Evolutionary conservation across 92 coral and sea anemone species (phyloP), one percentile per base, ranked within the genome.

Genomic region (Palythoa grandis): DNA sequence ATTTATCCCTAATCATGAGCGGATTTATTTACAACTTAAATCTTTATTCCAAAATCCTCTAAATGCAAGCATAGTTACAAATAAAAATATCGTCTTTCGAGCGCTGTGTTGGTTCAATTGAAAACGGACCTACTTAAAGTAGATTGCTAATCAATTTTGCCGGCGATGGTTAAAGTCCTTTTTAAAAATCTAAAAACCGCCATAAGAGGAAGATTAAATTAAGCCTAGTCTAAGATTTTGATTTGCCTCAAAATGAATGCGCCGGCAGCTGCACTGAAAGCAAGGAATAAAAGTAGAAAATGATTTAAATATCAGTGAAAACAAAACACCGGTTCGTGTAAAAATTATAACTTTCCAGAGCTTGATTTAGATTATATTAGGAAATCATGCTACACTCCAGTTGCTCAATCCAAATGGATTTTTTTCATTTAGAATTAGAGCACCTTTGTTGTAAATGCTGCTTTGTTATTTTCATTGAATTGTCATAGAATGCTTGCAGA

Each of bases 401-500:
- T 9, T 37, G 2, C 65, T 23, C 3, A 56, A n/a, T 19, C 43
- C 22, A 50, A 52, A 19, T 13, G 85, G 17, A 65, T 7, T 15
- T 53, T 47, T 29, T 39, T 80, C 74, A 80, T 66, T 80, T 80
- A 53, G 48, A 80, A 23, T 80, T 80, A 53, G 48, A 80, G 48
- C 43, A 48, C 57, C 85, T 66, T 1, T 40, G 74, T n/a, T 53
- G 20, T 63, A 80, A 67, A 2, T 22, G 85, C 29, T 66, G 85
- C 43, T 80, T 66, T 47, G 65, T 80, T 35, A 80, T 80, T 80
- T 80, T 80, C 85, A 80, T 47, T 13, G 85, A 68, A 52, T 24
- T 67, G 48, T 80, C 85, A 24, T 80, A 80, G 14, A 53, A 66
- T 38, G 22, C 22, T 22, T 74, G 85, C 40, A 66, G 5, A 67